phyloP scores from a whole-genome alignment of 2,113 vertebrate genomes.

The Grammomys dolichurus region DNA sequence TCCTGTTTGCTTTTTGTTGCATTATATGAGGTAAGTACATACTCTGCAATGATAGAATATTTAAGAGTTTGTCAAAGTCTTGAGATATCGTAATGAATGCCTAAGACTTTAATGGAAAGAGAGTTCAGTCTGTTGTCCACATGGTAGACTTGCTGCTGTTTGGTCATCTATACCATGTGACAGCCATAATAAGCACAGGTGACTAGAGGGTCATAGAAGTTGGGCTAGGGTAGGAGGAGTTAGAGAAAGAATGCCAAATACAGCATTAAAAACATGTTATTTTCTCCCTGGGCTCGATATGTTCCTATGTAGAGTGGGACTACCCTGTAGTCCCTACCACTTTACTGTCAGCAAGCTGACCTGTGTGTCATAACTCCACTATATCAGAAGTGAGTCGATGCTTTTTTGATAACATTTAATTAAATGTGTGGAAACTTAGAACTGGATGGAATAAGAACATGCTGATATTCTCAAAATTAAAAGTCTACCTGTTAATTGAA shows the following conservation, averaged over 20 bases:
- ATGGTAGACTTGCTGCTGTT: accelerated
- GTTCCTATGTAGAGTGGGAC: background rate
- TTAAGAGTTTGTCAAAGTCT: background rate
- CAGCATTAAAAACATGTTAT: background rate
- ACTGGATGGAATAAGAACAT: slow-evolving; percentile 1
- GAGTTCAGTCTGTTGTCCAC: background rate
- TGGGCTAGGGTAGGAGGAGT: background rate
- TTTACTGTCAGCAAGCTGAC: background rate
- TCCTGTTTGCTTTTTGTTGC: background rate
- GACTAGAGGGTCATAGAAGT: background rate
- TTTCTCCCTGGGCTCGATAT: background rate
- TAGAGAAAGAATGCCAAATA: background rate
- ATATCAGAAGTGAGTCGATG: background rate
- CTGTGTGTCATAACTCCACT: background rate
- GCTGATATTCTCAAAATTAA: background rate
- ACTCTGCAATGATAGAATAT: background rate
- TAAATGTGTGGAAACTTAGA: slow-evolving; percentile 17
- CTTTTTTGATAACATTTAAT: background rate
- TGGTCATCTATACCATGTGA: no score
- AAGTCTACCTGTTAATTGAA: background rate
- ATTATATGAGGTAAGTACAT: background rate
- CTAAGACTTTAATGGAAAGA: background rate
- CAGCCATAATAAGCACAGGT: background rate
- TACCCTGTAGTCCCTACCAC: background rate
- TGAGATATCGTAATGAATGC: background rate